Base-by-base conservation (phyloP, 2,113 vertebrate species). In the Bubo scandiacus region DNA sequence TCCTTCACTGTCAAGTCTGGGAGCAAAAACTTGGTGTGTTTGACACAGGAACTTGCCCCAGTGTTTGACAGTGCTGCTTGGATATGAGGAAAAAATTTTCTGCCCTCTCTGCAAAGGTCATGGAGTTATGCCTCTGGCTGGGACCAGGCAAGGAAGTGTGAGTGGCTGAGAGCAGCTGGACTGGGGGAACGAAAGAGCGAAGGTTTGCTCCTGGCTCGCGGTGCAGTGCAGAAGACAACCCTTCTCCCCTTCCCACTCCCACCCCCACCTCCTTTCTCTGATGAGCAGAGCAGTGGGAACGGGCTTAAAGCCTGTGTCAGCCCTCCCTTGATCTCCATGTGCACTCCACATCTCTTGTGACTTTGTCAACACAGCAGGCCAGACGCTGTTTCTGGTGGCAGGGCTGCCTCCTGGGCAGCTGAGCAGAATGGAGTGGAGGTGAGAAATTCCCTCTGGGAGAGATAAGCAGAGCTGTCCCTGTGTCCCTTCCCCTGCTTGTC, bases 281-380 rank as follows among this genome's bases (percentile, higher is more conserved):
- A 51, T 73, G 89, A 88, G 66, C 81, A 83, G 84, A 87, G 62
- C 61, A 82, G 43, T 68, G 81, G 62, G 77, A 91, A 95, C 14
- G 17, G 86, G 78, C 78, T 95, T 95, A 95, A 86, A 94, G 84
- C 42, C 55, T 90, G 8, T 91, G 88, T 80, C 89, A 96, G 86
- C 71, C 66, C 81, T 95, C 91, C 87, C 95, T 96, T 94, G 92
- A 96, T 97, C 91, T 96, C 58, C 59, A 55, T 82, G 83, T 83
- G 78, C 58, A 58, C 70, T 83, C 54, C 38, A 80, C 92, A 94
- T 95, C 71, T 92, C 91, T 90, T 94, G 45, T 86, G 92, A 94
- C 89, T 95, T 94, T 90, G 81, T 95, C 84, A 94, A 85, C 47
- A 91, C 58, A 80, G 51, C 58, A 40, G 32, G 79, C 81, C 84